Conservation (phyloP, 2,888 invertebrate species). For the Platycnemis pennipes region DNA sequence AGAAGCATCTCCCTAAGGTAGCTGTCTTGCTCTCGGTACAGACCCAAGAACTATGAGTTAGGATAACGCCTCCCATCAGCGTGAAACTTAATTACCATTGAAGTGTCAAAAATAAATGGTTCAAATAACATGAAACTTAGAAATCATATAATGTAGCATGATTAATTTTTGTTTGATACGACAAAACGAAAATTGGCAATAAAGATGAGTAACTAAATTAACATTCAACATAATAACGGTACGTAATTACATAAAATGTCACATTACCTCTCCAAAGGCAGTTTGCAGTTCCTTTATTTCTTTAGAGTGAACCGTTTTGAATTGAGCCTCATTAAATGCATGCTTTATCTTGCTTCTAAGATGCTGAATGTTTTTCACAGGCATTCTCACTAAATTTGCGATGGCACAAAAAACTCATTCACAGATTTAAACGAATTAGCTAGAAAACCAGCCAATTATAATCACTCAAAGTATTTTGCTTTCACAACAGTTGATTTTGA, state of each 20-base stretch:
- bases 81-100: too few relatives aligned
- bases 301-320: conserved; percentile 84
- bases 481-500: background rate
- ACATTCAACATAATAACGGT: background rate
- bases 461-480: background rate
- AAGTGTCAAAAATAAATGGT: too few relatives aligned
- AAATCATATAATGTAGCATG: too few relatives aligned
- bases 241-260: background rate
- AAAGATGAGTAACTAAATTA: too few relatives aligned
- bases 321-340: conserved; percentile 85
- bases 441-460: background rate
- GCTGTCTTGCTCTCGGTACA: too few relatives aligned
- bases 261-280: conserved; percentile 83
- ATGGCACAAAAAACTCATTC: background rate
- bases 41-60: too few relatives aligned
- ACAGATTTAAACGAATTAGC: background rate
- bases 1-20: too few relatives aligned
- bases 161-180: too few relatives aligned
- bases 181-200: too few relatives aligned
- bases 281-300: conserved; percentile 84
- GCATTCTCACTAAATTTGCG: background rate
- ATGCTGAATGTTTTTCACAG: background rate
- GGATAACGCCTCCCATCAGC: too few relatives aligned
- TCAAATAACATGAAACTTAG: too few relatives aligned
- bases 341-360: conserved; percentile 75